Evolutionary conservation across 2,797 vertebrate species (phyloP), one percentile per base, ranked within the genome.

Genomic region (Lepidocolaptes lacrymiger): DNA sequence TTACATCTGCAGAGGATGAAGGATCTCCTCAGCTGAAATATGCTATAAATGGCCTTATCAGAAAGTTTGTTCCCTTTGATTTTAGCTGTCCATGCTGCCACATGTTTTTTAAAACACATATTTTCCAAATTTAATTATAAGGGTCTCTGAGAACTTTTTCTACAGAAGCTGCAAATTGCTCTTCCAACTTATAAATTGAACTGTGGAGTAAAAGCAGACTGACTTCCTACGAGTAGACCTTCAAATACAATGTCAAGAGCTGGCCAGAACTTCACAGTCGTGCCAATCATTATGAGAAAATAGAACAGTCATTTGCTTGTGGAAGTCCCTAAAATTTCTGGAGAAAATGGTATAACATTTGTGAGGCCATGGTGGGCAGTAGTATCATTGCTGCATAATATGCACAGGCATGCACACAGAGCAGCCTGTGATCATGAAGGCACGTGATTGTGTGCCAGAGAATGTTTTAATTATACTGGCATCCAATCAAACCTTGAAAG

Each of bases 391-490:
- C 76, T 77, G 52, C 55, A 64, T 66, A 67, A 82, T 13, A 2
- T 51, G 55, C 61, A 78, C 12, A 2, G 27, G 62, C 72, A 67
- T 0, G 2, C 34, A 77, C 26, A 12, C 15, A 69, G 43, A 88
- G 69, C 66, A 68, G 54, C 37, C 66, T 78, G 54, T 73, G 74
- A 75, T 86, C 46, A 3, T 51, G 64, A 71, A 92, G 74, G 55
- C 37, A 71, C 30, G 2, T 6, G 32, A 21, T n/a, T 1, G 1
- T 39, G 49, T 89, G 75, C 72, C 75, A 89, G 76, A 89, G 58
- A 85, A 72, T 77, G 73, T 80, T 95, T 80, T 91, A 86, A 95
- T 96, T 85, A 64, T 21, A 30, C 55, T 93, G 79, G 54, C 73
- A 69, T 86, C 41, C 74, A 84, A 78, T 90, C 62, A 89, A 88